phyloP scores from a whole-genome alignment of 2,113 vertebrate genomes.

The Morone saxatilis region DNA sequence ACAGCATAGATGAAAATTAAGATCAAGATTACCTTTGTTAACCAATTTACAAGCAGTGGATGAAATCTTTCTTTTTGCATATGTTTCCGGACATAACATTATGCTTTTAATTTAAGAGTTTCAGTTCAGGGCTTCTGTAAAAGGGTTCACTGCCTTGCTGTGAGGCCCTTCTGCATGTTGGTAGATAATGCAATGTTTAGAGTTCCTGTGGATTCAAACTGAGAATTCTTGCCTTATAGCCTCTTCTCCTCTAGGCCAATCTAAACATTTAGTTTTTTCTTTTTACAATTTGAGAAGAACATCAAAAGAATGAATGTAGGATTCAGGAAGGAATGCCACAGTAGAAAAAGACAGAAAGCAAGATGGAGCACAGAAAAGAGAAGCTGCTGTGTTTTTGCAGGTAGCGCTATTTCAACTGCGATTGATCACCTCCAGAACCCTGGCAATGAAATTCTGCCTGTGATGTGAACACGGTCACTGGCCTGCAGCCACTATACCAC shows the following conservation, averaged over 20 bases:
- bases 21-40: constrained; percentile 62
- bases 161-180: not conserved
- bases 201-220: constrained; percentile 7
- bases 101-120: constrained; percentile 38
- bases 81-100: constrained; percentile 28
- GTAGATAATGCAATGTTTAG: constrained; percentile 20
- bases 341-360: constrained; percentile 19
- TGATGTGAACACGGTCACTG: constrained; percentile 46
- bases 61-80: constrained; percentile 43
- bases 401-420: constrained; percentile 23
- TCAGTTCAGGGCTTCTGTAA: constrained; percentile 28
- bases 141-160: constrained; percentile 19
- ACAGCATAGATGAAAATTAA: constrained; percentile 53
- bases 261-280: not conserved
- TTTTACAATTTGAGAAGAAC: not conserved
- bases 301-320: constrained; percentile 11
- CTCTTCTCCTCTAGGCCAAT: not conserved
- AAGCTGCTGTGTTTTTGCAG: constrained; percentile 22
- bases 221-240: constrained; percentile 23
- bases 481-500: constrained; percentile 39
- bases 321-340: not conserved
- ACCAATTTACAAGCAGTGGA: constrained; percentile 48
- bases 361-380: constrained; percentile 4
- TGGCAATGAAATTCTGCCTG: constrained; percentile 43
- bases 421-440: constrained; percentile 53